Conservation (phyloP, 2,113 vertebrate species). For the Microcebus tavaratra region DNA sequence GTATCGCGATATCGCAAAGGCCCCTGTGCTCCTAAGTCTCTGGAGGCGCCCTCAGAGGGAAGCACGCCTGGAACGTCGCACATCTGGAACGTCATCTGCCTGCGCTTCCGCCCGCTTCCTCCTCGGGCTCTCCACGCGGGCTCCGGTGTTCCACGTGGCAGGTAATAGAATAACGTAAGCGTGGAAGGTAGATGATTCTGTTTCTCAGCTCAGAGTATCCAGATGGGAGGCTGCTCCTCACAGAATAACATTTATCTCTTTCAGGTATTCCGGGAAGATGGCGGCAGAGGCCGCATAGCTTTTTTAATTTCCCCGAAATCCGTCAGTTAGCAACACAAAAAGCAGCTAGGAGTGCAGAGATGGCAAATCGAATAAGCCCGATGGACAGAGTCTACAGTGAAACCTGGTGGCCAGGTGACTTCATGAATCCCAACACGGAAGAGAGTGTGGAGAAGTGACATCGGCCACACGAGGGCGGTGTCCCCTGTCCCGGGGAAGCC, state of each 20-base stretch:
- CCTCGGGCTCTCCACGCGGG: rapidly evolving
- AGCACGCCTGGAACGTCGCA: too few species aligned
- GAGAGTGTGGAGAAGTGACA: rapidly evolving
- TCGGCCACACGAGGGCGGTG: too few species aligned
- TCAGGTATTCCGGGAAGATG: not conserved
- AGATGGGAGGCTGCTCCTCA: rapidly evolving
- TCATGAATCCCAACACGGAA: not conserved
- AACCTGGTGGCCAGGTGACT: not conserved
- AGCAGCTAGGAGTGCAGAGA: rapidly evolving
- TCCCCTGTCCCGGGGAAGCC: not conserved
- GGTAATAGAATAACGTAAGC: rapidly evolving
- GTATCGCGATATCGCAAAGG: rapidly evolving
- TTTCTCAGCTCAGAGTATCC: not conserved
- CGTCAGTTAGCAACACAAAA: too few species aligned
- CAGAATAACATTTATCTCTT: too few species aligned
- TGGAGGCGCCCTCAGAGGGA: too few species aligned
- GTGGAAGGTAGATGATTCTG: rapidly evolving
- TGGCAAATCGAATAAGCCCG: not conserved
- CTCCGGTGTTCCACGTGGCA: too few species aligned
- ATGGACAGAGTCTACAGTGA: not conserved
- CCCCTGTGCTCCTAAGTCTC: rapidly evolving
- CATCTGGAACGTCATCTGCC: not conserved
- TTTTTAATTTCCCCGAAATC: not conserved
- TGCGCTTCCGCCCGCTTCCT: too few species aligned
- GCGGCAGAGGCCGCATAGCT: rapidly evolving